A percentile compares a stretch with the other conserved stretches of the same genome.
These are phyloP conservation scores for Ganaspis sp. DNA, from an alignment of 1,140 invertebrate genomes.

Conservation along the genomic window DNA sequence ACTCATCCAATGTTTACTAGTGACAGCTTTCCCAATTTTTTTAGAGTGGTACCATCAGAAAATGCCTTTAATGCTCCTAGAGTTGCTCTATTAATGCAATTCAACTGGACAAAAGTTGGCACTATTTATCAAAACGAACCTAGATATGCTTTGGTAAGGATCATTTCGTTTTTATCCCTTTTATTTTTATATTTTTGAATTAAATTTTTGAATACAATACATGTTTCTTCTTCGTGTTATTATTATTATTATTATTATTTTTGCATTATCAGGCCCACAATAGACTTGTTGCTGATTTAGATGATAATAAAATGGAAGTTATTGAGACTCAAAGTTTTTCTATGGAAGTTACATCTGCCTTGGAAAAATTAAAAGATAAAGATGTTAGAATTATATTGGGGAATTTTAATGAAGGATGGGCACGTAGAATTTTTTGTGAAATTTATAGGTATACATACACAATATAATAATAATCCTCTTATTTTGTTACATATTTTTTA, in stretches of 20 bases:
- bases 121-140: constrained; percentile 98
- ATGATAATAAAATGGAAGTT: constrained; percentile 87
- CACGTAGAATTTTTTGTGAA: constrained; percentile 94
- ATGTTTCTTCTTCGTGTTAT: too few species aligned
- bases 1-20: constrained; percentile 98
- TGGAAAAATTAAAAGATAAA: constrained; percentile 91
- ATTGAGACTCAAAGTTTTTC: constrained; percentile 96
- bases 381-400: constrained; percentile 97
- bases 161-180: not conserved
- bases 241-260: not conserved
- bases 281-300: constrained; percentile 91
- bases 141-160: constrained; percentile 89
- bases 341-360: constrained; percentile 89
- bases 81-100: constrained; percentile 89
- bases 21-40: constrained; percentile 96
- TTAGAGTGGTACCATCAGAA: constrained; percentile 95
- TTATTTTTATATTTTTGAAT: constrained; percentile 41
- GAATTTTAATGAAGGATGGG: constrained; percentile 97
- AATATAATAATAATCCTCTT: too few species aligned
- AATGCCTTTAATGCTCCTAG: constrained; percentile 96
- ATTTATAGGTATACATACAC: constrained; percentile 83
- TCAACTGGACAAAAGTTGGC: constrained; percentile 98
- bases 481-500: too few species aligned
- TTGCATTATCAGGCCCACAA: constrained; percentile 86
- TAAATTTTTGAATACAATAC: too few species aligned